Evolutionary conservation across 2,888 invertebrate genomes (phyloP).

Genomic region (Podabrus alpinus): DNA sequence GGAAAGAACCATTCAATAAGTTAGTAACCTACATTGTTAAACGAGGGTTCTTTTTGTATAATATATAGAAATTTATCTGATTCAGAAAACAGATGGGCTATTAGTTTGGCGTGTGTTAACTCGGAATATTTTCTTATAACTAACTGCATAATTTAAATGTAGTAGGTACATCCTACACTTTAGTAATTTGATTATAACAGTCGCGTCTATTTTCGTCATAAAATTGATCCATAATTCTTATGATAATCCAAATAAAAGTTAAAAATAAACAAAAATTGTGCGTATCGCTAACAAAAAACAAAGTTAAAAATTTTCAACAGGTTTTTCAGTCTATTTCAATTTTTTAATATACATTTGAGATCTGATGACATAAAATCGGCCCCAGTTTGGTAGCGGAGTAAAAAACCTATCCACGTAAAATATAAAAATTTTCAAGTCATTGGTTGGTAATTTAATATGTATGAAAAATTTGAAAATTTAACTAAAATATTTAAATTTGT

Average conservation of each 20-base stretch:
- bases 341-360: no score
- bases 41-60: neutral
- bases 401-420: no score
- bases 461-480: no score
- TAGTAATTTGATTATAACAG: neutral
- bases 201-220: neutral
- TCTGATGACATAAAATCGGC: no score
- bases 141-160: no score
- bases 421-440: no score
- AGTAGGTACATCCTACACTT: neutral
- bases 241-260: neutral
- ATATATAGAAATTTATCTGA: neutral
- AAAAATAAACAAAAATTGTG: neutral
- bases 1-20: constrained; percentile 33
- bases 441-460: no score
- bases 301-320: neutral
- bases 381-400: no score
- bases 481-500: no score
- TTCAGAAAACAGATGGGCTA: neutral
- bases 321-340: neutral
- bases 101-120: neutral
- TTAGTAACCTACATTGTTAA: neutral
- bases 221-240: neutral
- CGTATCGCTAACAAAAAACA: neutral
- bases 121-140: neutral